phyloP scores from a whole-genome alignment of 2,888 invertebrate species.

The Sphinx pinastri region DNA sequence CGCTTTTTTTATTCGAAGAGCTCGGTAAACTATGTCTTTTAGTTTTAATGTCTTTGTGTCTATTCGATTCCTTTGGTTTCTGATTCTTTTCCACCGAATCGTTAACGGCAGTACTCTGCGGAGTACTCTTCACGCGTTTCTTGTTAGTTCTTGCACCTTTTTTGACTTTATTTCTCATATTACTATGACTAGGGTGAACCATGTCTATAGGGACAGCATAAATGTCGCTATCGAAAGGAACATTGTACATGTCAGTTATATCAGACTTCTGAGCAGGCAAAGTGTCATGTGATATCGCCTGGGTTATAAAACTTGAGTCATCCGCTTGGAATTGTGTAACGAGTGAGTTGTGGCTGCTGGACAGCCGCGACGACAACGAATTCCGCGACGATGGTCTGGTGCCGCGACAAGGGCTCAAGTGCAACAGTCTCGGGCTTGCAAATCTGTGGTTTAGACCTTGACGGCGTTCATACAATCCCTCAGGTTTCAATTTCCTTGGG shows the following conservation, averaged over 20 bases:
- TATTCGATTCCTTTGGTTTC: constrained; percentile 59
- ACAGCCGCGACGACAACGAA: constrained; percentile 90
- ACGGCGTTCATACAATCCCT: constrained; percentile 69
- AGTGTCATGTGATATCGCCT: constrained; percentile 94
- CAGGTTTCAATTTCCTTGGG: constrained; percentile 68
- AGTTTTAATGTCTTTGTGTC: constrained; percentile 70
- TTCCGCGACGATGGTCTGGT: constrained; percentile 89
- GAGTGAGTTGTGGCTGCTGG: constrained; percentile 93
- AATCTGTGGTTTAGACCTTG: constrained; percentile 74
- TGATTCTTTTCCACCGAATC: constrained; percentile 53
- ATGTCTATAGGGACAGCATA: constrained; percentile 94
- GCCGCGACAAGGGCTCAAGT: constrained; percentile 85
- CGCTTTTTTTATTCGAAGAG: constrained; percentile 83
- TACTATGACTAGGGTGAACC: constrained; percentile 84
- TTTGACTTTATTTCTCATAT: constrained; percentile 68
- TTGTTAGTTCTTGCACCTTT: constrained; percentile 65
- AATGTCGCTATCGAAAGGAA: constrained; percentile 94
- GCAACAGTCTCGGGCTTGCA: constrained; percentile 79
- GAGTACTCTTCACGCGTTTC: constrained; percentile 68
- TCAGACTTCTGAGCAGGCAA: constrained; percentile 87
- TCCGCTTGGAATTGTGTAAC: constrained; percentile 90
- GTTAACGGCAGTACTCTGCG: constrained; percentile 53
- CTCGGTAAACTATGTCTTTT: constrained; percentile 89
- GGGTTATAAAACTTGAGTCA: constrained; percentile 94
- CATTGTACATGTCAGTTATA: constrained; percentile 93